Conservation (phyloP, 2,797 vertebrate genomes). For the Ibycter americanus region DNA sequence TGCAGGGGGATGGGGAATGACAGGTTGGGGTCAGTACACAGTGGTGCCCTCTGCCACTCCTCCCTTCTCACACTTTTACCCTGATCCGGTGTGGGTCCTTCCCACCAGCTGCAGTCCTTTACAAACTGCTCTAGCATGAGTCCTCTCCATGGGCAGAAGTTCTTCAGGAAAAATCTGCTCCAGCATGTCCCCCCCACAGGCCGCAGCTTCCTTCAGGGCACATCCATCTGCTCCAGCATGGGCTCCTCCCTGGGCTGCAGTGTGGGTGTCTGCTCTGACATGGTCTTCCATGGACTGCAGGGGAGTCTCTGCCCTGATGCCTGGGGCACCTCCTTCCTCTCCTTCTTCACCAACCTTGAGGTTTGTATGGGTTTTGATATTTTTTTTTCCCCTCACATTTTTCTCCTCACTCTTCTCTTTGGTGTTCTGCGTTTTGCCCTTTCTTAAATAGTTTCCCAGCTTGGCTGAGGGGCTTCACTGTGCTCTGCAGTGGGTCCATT, state of each 20-base stretch:
- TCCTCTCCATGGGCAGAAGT: no score
- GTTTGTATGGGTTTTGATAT: accelerated
- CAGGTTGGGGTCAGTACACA: not conserved
- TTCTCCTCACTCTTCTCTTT: not conserved
- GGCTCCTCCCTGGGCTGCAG: no score
- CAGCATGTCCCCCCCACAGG: no score
- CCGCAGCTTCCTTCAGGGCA: no score
- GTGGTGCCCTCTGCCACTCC: not conserved
- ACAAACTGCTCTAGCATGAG: not conserved
- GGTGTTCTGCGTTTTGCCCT: not conserved
- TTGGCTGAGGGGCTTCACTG: not conserved
- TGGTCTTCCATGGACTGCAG: no score
- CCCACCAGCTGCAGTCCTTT: not conserved
- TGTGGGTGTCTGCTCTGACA: no score
- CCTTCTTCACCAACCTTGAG: not conserved
- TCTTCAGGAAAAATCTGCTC: no score
- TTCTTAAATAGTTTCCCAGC: not conserved
- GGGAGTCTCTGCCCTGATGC: no score
- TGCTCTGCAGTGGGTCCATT: not conserved
- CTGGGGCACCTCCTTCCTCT: not conserved
- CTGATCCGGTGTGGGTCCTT: not conserved
- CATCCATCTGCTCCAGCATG: no score
- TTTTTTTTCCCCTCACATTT: not conserved
- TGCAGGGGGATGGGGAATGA: not conserved
- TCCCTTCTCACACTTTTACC: not conserved